A percentile compares a stretch with the other conserved stretches of the same genome.
These are phyloP conservation scores for Melanerpes formicivorus DNA, from an alignment of 2,113 vertebrate genomes.

Conservation along the genomic window DNA sequence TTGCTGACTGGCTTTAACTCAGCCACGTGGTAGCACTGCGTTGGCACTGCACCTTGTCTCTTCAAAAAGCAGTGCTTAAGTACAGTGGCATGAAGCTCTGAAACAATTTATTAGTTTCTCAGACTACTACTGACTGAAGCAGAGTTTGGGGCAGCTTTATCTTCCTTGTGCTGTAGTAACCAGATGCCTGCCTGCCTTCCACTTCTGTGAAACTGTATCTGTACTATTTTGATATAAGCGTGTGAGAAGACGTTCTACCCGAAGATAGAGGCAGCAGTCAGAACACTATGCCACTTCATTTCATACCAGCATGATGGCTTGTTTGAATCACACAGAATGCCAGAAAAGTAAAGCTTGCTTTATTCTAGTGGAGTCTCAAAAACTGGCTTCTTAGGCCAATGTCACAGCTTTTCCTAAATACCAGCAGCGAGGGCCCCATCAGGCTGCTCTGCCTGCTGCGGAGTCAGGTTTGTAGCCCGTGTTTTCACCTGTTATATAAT, in stretches of 20 bases:
- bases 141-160: background rate
- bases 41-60: background rate
- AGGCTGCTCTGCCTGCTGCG: background rate
- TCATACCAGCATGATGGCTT: background rate
- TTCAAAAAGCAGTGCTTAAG: background rate
- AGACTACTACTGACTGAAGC: background rate
- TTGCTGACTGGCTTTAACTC: background rate
- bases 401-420: background rate
- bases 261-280: background rate
- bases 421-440: background rate
- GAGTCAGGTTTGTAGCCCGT: slow-evolving; percentile 29
- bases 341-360: background rate
- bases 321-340: background rate
- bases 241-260: background rate
- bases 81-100: background rate
- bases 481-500: slow-evolving; percentile 57
- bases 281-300: background rate
- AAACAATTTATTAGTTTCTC: background rate
- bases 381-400: background rate
- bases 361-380: background rate
- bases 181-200: background rate
- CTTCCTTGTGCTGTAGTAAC: background rate
- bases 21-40: background rate
- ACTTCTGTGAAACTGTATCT: background rate
- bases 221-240: background rate